Evolutionary conservation across 92 coral and sea anemone genomes (phyloP), one percentile per base, ranked within the genome.

Genomic region (Palythoa heliodiscus): DNA sequence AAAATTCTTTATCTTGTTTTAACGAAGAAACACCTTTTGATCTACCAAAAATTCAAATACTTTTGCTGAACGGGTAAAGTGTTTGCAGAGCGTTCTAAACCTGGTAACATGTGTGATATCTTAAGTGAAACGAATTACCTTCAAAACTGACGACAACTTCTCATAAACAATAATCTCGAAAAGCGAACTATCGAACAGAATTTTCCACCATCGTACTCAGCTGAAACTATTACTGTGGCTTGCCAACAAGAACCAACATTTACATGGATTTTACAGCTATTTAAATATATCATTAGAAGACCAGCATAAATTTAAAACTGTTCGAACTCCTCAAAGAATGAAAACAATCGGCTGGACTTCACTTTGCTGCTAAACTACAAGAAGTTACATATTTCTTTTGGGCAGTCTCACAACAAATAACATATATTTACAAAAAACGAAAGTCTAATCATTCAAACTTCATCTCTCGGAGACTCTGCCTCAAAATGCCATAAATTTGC

Each of bases 241-340:
- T 75, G 73, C 92, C 91, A 93, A 93, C 93, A 93, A 90, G 93
- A 89, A 86, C 95, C 90, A 89, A 93, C 95, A 94, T 92, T 92
- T 88, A 94, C 97, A 93, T 92, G 95, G 97, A 91, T 94, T 94
- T 94, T 86, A 92, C 98, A 94, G 98, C 98, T 94, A 94, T 94
- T 94, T 94, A 94, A 94, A 94, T 94, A 94, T 91, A 94, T 92
- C 98, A 94, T 82, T 95, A 94, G 87, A 89, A 76, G 87, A 86
- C 87, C 85, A 90, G 98, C 90, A 94, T 94, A 94, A 93, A 94
- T 94, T 94, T 94, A 88, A 85, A 94, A 94, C 98, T 92, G 98
- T 92, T 94, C 88, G 93, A 94, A 94, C 87, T 94, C 93, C 92
- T 61, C 80, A 94, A 94, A 94, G 95, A 94, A 90, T 83, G 89